Base-by-base conservation (phyloP, 1,140 invertebrate species). In the Bursaphelenchus mucronatus region DNA sequence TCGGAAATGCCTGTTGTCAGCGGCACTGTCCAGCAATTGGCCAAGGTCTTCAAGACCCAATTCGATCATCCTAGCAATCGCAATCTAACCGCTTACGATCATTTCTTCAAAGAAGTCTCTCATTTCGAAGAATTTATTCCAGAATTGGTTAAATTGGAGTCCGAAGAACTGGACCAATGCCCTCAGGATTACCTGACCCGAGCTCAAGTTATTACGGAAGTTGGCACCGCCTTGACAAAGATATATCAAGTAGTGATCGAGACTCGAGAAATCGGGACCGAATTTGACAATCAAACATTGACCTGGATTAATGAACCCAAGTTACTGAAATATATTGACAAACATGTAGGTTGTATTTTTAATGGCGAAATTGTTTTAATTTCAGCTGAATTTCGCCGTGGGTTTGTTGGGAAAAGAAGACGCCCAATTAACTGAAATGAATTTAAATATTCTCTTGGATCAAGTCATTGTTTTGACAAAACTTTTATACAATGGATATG, bases 401-500 rank as follows among this genome's bases (percentile, higher is more conserved):
- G 11, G 11, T 39, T 11, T 59, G 15, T 39, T 59, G 11, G 21
- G 19, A 45, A 39, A 43, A 50, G 40, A 39, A n/a, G 19, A 30
- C 13, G 40, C 21, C 21, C 11, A n/a, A 7, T 44, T 59, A 30
- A 44, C 40, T 17, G 40, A n/a, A 13, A 44, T 40, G 19, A 43
- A 59, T 11, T 50, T n/a, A 3, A 39, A 43, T 39, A 7, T n/a
- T 39, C 41, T 59, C 11, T 44, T 59, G 3, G 4, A 30, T 3
- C 45, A 30, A 11, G 45, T 44, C 15, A 44, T 40, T 11, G 11
- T 39, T 59, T 59, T 68, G 44, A 56, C 67, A 30, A 46, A 53
- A n/a, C 55, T 68, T 45, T 68, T 68, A 45, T 50, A 71, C 21
- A 50, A 47, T 7, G 65, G 71, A 56, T 68, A 68, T 39, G 55